phyloP scores from a whole-genome alignment of 2,888 invertebrate species.

The Erebia palarica region DNA sequence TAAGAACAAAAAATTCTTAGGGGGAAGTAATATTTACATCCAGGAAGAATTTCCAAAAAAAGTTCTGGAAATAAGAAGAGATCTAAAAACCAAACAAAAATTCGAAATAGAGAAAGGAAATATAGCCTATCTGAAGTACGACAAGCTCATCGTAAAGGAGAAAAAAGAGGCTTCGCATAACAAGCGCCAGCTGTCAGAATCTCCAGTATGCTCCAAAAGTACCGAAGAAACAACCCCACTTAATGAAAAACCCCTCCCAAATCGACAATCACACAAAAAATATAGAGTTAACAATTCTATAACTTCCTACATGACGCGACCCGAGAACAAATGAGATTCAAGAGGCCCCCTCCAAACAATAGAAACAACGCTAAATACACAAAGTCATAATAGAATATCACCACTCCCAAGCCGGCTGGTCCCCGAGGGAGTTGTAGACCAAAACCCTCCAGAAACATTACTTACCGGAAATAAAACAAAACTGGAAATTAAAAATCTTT shows the following conservation, averaged over 20 bases:
- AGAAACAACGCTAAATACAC: background rate
- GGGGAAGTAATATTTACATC: background rate
- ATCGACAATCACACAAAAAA: background rate
- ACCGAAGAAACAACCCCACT: background rate
- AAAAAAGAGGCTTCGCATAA: background rate
- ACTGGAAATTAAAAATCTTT: no score
- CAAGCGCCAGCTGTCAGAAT: background rate
- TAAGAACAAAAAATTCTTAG: background rate
- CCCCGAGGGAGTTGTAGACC: constrained; percentile 2
- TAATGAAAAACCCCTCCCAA: background rate
- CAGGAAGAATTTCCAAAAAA: background rate
- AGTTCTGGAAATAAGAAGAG: background rate
- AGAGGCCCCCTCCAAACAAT: background rate
- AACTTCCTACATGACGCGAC: background rate
- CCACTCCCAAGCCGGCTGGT: constrained; percentile 1
- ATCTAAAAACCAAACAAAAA: background rate
- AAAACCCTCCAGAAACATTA: no score
- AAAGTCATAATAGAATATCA: background rate
- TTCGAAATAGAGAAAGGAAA: background rate
- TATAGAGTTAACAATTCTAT: background rate
- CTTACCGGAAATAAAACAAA: no score
- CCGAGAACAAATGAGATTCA: background rate
- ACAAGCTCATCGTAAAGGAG: background rate
- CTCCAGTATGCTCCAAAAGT: background rate
- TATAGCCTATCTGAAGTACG: background rate